Evolutionary conservation across 2,113 vertebrate species (phyloP), one percentile per base, ranked within the genome.

Genomic region (Morone saxatilis): DNA sequence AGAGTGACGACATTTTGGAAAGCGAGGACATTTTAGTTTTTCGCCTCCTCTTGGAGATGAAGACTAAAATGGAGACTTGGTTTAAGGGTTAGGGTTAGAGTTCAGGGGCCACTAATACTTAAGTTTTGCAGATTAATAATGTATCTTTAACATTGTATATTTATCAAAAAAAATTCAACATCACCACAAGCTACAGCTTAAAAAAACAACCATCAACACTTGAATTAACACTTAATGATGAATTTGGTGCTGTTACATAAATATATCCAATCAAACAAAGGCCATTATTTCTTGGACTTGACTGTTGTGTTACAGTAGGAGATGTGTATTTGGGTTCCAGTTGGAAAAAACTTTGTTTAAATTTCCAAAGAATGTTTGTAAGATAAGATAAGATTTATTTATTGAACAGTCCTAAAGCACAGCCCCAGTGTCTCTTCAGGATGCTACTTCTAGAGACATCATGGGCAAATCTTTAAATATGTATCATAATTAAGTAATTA

Each of bases 1-100:
- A 40, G 11, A 67, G 36, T 66, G 10, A 50, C 50, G 31, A 59
- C 22, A 38, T 22, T 77, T 40, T 63, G 51, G 38, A 81, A 62
- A 71, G 20, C 1, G 1, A 53, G 40, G 20, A 22, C 10, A 38
- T 50, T 57, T 63, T 20, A 62, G 16, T 2, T 31, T 31, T 31
- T 31, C 31, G 2, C 31, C 31, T 31, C 31, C 7, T 73, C 17
- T 14, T 17, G 36, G 67, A 59, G n/a, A 48, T 13, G 19, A 22
- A n/a, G 11, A 6, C 31, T 14, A 7, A 75, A 13, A 20, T 16
- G 7, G 40, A 62, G 12, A 22, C 11, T 22, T 41, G 59, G 13
- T 41, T 63, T 41, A 12, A 41, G 20, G 19, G 14, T 63, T 74
- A 47, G 5, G 7, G 51, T 71, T 71, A 22, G 38, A 11, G 22